These are phyloP conservation scores for Heliconius sara DNA, from an alignment of 2,888 invertebrate genomes.

Conservation along the genomic window DNA sequence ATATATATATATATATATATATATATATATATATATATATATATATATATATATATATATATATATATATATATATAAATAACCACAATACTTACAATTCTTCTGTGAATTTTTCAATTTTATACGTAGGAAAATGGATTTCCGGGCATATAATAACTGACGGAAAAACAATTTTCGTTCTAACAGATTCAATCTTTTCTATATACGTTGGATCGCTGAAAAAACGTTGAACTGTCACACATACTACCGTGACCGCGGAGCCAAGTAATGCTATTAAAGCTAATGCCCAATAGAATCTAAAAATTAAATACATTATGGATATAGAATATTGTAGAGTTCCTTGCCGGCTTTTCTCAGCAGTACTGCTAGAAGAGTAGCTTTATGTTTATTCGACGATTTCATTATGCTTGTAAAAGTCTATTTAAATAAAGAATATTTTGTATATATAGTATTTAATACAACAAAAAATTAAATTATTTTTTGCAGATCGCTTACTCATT, in stretches of 20 bases:
- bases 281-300: slow-evolving; percentile 59
- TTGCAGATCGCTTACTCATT: too few species aligned
- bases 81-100: slow-evolving; percentile 57
- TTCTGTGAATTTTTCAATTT: slow-evolving; percentile 57
- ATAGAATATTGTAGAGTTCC: background rate
- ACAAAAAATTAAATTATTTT: too few species aligned
- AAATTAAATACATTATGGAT: slow-evolving; percentile 30
- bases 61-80: too few species aligned
- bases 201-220: slow-evolving; percentile 61
- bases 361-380: too few species aligned
- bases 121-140: slow-evolving; percentile 54
- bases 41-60: too few species aligned
- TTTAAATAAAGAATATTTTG: too few species aligned
- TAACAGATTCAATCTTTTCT: slow-evolving; percentile 48
- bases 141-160: slow-evolving; percentile 66
- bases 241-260: slow-evolving; percentile 53
- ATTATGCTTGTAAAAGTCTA: too few species aligned
- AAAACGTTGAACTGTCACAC: slow-evolving; percentile 55
- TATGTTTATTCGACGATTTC: too few species aligned
- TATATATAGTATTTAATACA: too few species aligned
- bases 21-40: too few species aligned
- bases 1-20: too few species aligned
- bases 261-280: slow-evolving; percentile 55
- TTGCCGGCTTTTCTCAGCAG: too few species aligned
- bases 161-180: slow-evolving; percentile 55